A percentile compares a stretch with the other conserved stretches of the same genome.
phyloP scores from a whole-genome alignment of 1,140 invertebrate species.

The Apis dorsata region DNA sequence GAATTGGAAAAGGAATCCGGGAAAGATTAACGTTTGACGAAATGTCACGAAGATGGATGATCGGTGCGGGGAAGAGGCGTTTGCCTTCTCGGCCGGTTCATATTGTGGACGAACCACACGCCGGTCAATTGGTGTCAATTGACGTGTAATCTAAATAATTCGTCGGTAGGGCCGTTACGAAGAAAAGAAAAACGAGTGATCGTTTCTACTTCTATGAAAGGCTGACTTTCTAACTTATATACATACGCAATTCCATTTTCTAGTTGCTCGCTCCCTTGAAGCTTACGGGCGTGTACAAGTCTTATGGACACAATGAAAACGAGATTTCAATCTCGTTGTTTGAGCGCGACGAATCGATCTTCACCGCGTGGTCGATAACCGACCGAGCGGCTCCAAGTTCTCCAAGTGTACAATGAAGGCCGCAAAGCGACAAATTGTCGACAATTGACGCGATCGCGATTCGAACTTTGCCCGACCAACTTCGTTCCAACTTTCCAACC shows the following conservation, averaged over 20 bases:
- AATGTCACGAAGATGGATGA: no score
- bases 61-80: background rate
- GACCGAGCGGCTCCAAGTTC: background rate
- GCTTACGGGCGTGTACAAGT: background rate
- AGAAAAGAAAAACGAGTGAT: constrained; percentile 8
- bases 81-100: background rate
- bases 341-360: constrained; percentile 42
- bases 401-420: constrained; percentile 18
- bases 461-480: constrained; percentile 56
- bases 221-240: no score
- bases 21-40: no score
- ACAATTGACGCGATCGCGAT: constrained; percentile 62
- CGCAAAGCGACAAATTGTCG: constrained; percentile 63
- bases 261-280: no score
- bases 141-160: constrained; percentile 69
- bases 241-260: background rate
- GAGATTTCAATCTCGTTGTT: constrained; percentile 25
- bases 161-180: constrained; percentile 4
- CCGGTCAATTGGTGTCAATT: constrained; percentile 75
- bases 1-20: no score
- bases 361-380: background rate
- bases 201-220: constrained; percentile 16
- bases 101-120: constrained; percentile 37
- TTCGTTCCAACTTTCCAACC: constrained; percentile 28
- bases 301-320: constrained; percentile 21